Base-by-base conservation (phyloP, 2,113 vertebrate species). In the Baryphthengus martii region DNA sequence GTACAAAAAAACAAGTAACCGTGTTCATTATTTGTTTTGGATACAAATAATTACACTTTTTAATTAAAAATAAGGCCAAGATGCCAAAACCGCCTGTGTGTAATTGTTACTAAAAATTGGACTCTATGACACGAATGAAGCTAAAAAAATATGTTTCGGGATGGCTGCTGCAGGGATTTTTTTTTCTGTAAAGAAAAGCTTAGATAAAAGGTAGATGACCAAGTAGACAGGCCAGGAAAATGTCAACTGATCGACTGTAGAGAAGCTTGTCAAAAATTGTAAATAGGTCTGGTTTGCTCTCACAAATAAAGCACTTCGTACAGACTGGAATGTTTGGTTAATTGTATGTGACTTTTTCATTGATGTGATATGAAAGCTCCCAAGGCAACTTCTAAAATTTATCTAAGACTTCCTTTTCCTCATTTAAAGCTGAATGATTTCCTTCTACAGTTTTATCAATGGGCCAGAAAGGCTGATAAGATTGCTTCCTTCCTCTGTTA, bases 341-440 rank as follows among this genome's bases (percentile, higher is more conserved):
- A 78, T 96, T 90, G 85, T 73, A 83, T 93, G 61, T 89, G 73
- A 91, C 93, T 84, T 95, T 68, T 85, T 92, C 93, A 97, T 80
- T 96, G 94, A 97, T 70, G 73, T 82, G 92, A 96, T 93, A 89
- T 44, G 68, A 97, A 97, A 97, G 95, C 74, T 97, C 96, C 93
- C 73, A 73, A 90, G 92, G 93, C 83, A 95, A 95, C 73, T 94
- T 91, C 88, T 96, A 83, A 83, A 97, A 97, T 97, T 96, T 96
- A 98, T 97, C 94, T 96, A 94, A 97, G 95, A 97, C 96, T 97
- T 98, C 95, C 96, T 77, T 97, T 97, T 98, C 94, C 97, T 96
- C 94, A 95, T 94, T 98, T 97, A 97, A 97, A 97, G 92, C 84
- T 96, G 96, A 98, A 97, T 97, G 61, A 98, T 97, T 98, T 98